Evolutionary conservation across 1,140 invertebrate genomes (phyloP), one percentile per base, ranked within the genome.

Genomic region (Drosophila erecta): DNA sequence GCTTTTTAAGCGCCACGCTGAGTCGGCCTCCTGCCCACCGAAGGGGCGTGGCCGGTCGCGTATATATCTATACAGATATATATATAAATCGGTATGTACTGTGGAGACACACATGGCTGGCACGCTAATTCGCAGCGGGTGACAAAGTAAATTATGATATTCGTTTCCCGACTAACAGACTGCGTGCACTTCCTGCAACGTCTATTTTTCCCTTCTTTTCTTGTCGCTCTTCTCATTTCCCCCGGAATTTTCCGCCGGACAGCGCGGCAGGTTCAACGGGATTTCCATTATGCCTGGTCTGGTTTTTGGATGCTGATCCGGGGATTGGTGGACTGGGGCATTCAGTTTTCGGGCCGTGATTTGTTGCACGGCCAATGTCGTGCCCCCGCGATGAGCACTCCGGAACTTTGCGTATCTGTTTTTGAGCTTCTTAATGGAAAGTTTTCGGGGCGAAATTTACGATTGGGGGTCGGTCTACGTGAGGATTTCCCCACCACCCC

Each of bases 131-230:
- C 84, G 79, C 84, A 89, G 85, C 84, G 84, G 84, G 84, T 87
- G 84, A 87, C 84, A 87, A 84, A 87, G 84, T 87, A 87, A 87
- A 87, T 87, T 87, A 87, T 87, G 84, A 87, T 87, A 89, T 90
- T 89, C 84, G 85, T 71, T 80, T 84, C 65, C 84, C 77, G 85
- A 57, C 80, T 89, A 89, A 78, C 85, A 90, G 84, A 90, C 84
- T 84, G 84, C 79, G 80, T 90, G 73, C 73, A 90, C 80, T 90
- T 89, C 79, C 85, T 74, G 76, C 74, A 56, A 60, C 37, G 59
- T 72, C 44, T 58, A 40, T 49, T 53, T 55, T 41, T 56, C n/a
- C 49, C 27, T 51, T 58, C 72, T 51, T 47, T 50, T 14, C 14
- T 55, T 62, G 73, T 40, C 40, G 35, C 44, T 65, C 60, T 58